Base-by-base conservation (phyloP, 2,113 vertebrate genomes). In the Aphelocoma coerulescens region DNA sequence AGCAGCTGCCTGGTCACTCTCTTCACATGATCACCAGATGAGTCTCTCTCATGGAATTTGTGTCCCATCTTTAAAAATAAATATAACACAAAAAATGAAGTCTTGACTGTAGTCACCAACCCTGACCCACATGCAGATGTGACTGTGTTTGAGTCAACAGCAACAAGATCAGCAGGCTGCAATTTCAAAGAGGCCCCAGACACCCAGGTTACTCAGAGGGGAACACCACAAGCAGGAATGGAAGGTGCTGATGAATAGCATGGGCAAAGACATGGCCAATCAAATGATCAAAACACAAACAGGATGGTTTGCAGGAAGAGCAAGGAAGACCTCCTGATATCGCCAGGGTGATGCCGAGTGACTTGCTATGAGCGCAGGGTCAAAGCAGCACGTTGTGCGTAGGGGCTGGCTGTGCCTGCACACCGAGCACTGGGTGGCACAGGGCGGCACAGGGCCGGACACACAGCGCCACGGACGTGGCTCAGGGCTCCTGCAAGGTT, bases 41-140 rank as follows among this genome's bases (percentile, higher is more conserved):
- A 97, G 78, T 93, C 41, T 54, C 13, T 89, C 43, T 83, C 67
- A 94, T n/a, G 96, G 96, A 96, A 97, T 85, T 76, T 80, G 28
- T 90, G 93, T 96, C 75, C 85, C 89, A 85, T 91, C 84, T 93
- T 95, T 87, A 92, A 95, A 95, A 91, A 95, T 92, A 95, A 86
- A 72, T 44, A n/a, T 43, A 86, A 52, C 57, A 55, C 27, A 59
- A 79, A 79, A 59, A 88, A 80, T 0, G 4, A 78, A 76, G 43
- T 37, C 62, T 35, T 48, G 73, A 32, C 37, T 43, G 10, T 10
- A 83, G 88, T 88, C 90, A 88, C 57, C 65, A 77, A 19, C 30
- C 46, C 77, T 62, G 74, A 89, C 62, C 88, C 71, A 21, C 78
- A 71, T 0, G 14, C 68, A 81, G 85, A 87, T 43, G 52, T 80